Evolutionary conservation across 1,140 invertebrate species (phyloP).

Genomic region (Lutraria rhynchaena): DNA sequence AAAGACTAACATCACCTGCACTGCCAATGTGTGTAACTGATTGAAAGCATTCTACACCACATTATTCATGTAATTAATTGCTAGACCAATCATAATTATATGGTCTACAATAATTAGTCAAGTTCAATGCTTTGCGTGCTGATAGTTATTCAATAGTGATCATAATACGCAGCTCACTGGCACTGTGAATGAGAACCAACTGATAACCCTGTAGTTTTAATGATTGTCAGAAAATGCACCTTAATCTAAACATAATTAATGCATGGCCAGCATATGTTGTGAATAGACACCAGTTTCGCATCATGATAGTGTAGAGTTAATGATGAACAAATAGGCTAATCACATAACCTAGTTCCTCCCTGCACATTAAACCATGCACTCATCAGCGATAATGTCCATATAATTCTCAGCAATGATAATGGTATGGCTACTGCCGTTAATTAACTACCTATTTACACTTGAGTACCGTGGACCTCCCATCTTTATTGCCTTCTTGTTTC

Average conservation of each 20-base stretch:
- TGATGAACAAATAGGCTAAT: slow-evolving; percentile 1
- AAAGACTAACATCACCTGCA: no score
- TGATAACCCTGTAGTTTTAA: no score
- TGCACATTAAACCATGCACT: slow-evolving; percentile 29
- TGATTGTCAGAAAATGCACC: neutral
- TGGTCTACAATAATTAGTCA: no score
- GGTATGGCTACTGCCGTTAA: slow-evolving; percentile 3
- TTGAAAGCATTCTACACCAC: no score
- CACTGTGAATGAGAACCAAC: no score
- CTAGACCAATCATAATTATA: no score
- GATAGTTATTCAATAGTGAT: no score
- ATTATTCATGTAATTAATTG: no score
- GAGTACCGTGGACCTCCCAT: slow-evolving; percentile 25
- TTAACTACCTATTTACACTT: slow-evolving; percentile 24
- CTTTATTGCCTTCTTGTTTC: slow-evolving; percentile 5
- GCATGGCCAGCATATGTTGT: neutral
- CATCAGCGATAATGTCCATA: slow-evolving; percentile 34
- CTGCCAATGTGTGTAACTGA: no score
- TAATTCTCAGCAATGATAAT: slow-evolving; percentile 43
- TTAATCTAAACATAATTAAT: neutral
- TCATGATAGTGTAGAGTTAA: slow-evolving; percentile 18
- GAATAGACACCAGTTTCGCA: neutral
- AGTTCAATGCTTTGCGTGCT: no score
- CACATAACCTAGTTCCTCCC: neutral
- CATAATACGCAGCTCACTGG: no score